Percentiles rank a stretch among this genome's conserved stretches.
Evolutionary conservation across 2,797 vertebrate species (phyloP).

Genomic region (Aldrovandia affinis): DNA sequence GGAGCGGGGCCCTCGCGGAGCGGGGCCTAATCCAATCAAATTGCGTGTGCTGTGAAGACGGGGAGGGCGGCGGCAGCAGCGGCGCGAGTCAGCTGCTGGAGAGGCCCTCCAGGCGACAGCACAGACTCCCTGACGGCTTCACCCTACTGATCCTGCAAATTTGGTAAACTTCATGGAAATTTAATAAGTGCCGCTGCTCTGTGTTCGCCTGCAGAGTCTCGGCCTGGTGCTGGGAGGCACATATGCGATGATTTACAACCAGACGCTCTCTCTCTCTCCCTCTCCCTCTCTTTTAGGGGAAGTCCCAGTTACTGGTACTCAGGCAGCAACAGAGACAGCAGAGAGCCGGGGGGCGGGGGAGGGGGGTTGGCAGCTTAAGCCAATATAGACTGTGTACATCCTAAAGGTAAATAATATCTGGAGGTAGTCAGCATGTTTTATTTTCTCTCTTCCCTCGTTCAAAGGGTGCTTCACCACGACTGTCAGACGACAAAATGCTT

Average conservation of each 20-base stretch:
- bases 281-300: slow-evolving; percentile 53
- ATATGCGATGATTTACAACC: slow-evolving; percentile 71
- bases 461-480: slow-evolving; percentile 73
- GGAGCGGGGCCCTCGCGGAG: slow-evolving; percentile 68
- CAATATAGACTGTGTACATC: slow-evolving; percentile 74
- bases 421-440: slow-evolving; percentile 73
- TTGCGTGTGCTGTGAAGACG: slow-evolving; percentile 76
- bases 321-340: slow-evolving; percentile 46
- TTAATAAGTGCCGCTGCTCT: slow-evolving; percentile 78
- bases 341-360: slow-evolving; percentile 66
- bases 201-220: slow-evolving; percentile 70
- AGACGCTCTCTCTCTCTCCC: slow-evolving; percentile 38
- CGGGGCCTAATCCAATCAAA: slow-evolving; percentile 79
- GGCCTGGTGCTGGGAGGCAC: slow-evolving; percentile 71
- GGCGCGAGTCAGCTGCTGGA: slow-evolving; percentile 64
- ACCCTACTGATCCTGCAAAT: slow-evolving; percentile 79
- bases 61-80: slow-evolving; percentile 63
- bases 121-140: slow-evolving; percentile 63
- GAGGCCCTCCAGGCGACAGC: slow-evolving; percentile 67
- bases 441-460: slow-evolving; percentile 66
- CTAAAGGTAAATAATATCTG: slow-evolving; percentile 76
- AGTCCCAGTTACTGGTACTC: slow-evolving; percentile 45
- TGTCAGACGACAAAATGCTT: slow-evolving; percentile 76
- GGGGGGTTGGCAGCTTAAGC: slow-evolving; percentile 62
- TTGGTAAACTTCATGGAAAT: slow-evolving; percentile 82